These are phyloP conservation scores for Ephestia elutella DNA, from an alignment of 1,140 invertebrate genomes.

Conservation along the genomic window DNA sequence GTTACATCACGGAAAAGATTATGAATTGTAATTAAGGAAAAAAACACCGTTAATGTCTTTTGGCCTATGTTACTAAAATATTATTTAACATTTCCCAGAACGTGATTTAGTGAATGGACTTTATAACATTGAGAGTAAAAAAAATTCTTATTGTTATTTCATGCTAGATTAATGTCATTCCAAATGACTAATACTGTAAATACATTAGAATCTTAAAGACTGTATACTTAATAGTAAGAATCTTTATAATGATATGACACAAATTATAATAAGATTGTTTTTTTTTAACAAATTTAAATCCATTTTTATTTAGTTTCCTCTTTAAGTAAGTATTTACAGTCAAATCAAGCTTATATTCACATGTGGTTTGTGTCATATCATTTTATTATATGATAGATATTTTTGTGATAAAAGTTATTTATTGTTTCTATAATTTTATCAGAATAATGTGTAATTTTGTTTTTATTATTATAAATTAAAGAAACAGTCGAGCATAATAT, in stretches of 20 bases:
- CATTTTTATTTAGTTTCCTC: neutral
- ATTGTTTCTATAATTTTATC: neutral
- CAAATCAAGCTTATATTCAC: no score
- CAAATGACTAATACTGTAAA: conserved; percentile 52
- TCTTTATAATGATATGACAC: conserved; percentile 12
- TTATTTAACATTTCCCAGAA: no score
- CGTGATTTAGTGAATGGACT: neutral
- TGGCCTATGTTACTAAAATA: no score
- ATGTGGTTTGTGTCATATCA: neutral
- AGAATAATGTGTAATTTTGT: neutral
- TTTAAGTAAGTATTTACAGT: no score
- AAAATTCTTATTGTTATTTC: conserved; percentile 18
- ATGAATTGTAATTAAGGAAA: no score
- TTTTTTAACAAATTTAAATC: neutral
- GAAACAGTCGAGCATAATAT: no score
- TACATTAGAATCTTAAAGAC: conserved; percentile 64
- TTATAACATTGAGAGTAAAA: conserved; percentile 5
- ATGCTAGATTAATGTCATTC: conserved; percentile 37
- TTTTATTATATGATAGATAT: neutral
- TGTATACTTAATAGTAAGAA: conserved; percentile 47
- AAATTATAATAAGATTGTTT: neutral
- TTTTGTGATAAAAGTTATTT: neutral
- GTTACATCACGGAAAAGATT: no score
- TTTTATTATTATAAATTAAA: neutral
- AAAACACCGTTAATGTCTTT: no score